phyloP scores from a whole-genome alignment of 2,113 vertebrate species.

The Merops nubicus region DNA sequence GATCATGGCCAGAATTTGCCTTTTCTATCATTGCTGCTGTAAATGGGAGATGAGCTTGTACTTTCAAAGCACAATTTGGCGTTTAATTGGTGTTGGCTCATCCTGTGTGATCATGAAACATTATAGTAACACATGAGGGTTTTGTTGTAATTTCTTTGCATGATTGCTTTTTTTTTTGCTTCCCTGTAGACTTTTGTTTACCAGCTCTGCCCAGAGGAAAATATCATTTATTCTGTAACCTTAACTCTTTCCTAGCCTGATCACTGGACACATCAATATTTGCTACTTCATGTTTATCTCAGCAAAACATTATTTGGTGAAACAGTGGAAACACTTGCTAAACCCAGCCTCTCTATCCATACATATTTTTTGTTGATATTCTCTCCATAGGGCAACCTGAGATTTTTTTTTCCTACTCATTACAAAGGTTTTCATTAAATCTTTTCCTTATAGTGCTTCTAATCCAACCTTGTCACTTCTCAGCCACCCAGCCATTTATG shows the following conservation, averaged over 20 bases:
- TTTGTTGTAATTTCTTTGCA: neutral
- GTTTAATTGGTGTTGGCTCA: constrained; percentile 4
- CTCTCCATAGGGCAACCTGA: neutral
- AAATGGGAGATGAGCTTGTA: neutral
- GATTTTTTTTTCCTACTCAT: neutral
- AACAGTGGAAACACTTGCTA: neutral
- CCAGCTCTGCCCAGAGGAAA: neutral
- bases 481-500: neutral
- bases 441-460: neutral
- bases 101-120: neutral
- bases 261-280: neutral
- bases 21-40: neutral
- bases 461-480: neutral
- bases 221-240: neutral
- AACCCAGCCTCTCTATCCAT: neutral
- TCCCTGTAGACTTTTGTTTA: neutral
- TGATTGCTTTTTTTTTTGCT: neutral
- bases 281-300: neutral
- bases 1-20: neutral
- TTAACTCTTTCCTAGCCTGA: neutral
- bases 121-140: neutral
- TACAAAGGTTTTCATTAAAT: neutral
- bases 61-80: neutral
- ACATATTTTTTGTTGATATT: neutral
- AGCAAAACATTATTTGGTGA: neutral